Conservation (phyloP, 2,113 vertebrate species). For the Callospermophilus lateralis region DNA sequence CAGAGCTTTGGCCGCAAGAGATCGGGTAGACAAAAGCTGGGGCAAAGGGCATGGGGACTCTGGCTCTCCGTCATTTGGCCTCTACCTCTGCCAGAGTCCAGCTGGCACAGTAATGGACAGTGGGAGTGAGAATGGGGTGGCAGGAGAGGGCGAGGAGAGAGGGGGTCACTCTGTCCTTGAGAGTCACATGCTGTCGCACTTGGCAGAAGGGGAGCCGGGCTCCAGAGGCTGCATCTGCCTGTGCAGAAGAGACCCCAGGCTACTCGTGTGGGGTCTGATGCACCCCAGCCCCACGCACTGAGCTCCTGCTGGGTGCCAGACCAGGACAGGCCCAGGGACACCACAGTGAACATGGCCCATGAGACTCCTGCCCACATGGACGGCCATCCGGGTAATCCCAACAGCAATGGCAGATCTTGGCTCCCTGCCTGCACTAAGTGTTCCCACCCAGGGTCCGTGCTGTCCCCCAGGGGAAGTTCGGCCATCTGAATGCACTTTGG, state of each 20-base stretch:
- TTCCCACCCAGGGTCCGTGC: background rate
- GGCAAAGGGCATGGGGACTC: background rate
- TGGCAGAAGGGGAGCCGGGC: background rate
- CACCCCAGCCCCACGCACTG: background rate
- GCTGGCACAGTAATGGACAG: background rate
- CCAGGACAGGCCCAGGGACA: accelerated
- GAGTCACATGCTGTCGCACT: background rate
- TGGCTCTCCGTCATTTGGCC: constrained; percentile 29
- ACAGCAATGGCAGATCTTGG: no score
- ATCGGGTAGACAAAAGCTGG: constrained; percentile 41
- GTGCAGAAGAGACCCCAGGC: background rate
- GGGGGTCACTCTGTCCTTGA: background rate
- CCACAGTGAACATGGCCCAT: background rate
- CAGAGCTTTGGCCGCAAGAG: background rate
- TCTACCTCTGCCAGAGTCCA: background rate
- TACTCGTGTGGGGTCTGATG: background rate
- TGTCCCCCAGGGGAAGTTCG: background rate
- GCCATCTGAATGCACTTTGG: background rate
- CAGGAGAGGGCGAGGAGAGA: background rate
- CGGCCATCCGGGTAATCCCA: accelerated
- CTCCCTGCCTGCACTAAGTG: background rate
- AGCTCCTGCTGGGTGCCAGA: background rate
- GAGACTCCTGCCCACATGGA: accelerated
- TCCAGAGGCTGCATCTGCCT: background rate
- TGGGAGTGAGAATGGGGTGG: background rate